Percentiles rank a stretch among this genome's conserved stretches.
Conservation (phyloP, 2,888 invertebrate genomes). For the Sympetrum striolatum region DNA sequence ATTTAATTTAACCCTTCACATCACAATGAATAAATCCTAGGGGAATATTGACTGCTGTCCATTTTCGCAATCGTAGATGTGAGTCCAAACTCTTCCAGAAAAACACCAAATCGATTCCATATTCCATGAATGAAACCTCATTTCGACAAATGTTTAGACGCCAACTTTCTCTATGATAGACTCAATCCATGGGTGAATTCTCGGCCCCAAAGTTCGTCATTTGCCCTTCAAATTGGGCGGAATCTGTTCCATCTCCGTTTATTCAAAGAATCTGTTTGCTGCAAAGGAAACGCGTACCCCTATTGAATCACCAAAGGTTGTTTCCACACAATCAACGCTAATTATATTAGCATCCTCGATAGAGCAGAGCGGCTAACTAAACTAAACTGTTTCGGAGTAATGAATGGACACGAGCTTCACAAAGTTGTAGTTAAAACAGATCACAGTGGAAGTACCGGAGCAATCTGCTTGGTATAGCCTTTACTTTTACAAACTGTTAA, state of each 20-base stretch:
- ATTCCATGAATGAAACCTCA: too few relatives aligned
- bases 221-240: neutral
- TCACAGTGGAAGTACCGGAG: too few relatives aligned
- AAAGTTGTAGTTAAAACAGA: neutral
- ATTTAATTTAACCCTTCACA: too few relatives aligned
- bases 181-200: neutral
- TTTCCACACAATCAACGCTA: neutral
- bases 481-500: too few relatives aligned
- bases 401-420: neutral
- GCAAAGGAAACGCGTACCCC: neutral
- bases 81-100: too few relatives aligned
- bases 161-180: neutral
- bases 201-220: neutral
- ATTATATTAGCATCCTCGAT: slow-evolving; percentile 6
- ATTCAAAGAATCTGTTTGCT: slow-evolving; percentile 9
- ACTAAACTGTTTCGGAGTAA: neutral
- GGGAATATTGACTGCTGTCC: too few relatives aligned
- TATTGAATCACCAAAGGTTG: neutral
- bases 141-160: neutral
- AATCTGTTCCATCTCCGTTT: neutral
- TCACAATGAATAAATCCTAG: too few relatives aligned
- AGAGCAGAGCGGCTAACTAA: neutral
- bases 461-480: too few relatives aligned
- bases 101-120: too few relatives aligned
- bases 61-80: too few relatives aligned